Conservation (phyloP, 2,888 invertebrate genomes). For the Ischnura elegans region DNA sequence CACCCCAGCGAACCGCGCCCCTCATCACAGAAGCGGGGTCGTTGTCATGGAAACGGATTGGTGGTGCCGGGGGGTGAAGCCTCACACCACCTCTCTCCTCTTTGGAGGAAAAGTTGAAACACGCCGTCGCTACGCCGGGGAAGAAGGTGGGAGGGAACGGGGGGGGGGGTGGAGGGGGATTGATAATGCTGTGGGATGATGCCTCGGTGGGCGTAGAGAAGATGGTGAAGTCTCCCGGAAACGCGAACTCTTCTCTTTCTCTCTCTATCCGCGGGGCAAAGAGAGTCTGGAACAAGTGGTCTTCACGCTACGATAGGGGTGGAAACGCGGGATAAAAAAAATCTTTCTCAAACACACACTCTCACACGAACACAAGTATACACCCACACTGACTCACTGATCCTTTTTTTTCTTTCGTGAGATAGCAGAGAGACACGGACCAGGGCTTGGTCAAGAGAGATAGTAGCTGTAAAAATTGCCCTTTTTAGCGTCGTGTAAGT, state of each 20-base stretch:
- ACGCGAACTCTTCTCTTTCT: background rate
- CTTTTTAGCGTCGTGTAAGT: too few relatives aligned
- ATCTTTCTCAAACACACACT: background rate
- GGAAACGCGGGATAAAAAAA: background rate
- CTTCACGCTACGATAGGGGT: background rate
- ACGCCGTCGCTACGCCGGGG: too few relatives aligned
- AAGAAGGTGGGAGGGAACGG: background rate
- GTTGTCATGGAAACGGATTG: constrained; percentile 57
- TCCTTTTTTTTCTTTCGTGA: too few relatives aligned
- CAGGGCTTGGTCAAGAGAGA: too few relatives aligned
- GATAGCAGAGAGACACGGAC: too few relatives aligned
- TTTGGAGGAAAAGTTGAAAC: background rate
- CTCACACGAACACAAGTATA: background rate
- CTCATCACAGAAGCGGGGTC: constrained; percentile 68
- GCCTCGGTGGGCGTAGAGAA: background rate
- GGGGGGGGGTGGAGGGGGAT: background rate
- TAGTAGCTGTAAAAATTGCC: too few relatives aligned
- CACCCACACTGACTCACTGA: too few relatives aligned
- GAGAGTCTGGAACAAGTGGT: background rate
- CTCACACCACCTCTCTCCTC: background rate
- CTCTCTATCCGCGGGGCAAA: background rate
- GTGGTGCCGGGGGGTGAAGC: background rate
- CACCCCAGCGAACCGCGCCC: constrained; percentile 75
- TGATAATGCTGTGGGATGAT: too few relatives aligned
- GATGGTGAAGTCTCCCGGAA: background rate